Evolutionary conservation across 1,140 invertebrate species (phyloP), one percentile per base, ranked within the genome.

Genomic region (Globodera rostochiensis): DNA sequence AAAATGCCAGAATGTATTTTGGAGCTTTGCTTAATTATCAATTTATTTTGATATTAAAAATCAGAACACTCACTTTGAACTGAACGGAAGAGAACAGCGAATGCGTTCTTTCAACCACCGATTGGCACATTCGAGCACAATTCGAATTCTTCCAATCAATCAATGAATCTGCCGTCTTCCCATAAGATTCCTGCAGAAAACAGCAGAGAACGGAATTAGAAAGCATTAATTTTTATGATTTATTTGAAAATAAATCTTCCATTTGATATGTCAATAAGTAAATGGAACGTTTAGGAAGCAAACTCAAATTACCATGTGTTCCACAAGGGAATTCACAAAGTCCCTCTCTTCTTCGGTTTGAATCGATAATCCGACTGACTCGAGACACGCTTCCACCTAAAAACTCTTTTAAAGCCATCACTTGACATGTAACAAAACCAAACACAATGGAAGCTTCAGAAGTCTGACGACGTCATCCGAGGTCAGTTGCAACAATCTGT

Each of bases 1-100:
- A 84, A 53, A 66, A 84, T 77, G 21, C 46, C 69, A 15, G 84
- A 84, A 75, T 81, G 50, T 15, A 49, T 57, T 45, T 73, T 73
- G 25, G 73, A 53, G 25, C 66, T 46, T 36, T 77, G 5, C 45
- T 84, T 64, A n/a, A 46, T 5, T 13, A 8, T 11, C 6, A 69
- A 79, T 25, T 8, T 13, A 13, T 4, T 64, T 64, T 19, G 1
- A 64, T 19, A 64, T 15, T 13, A 5, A 19, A 2, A 64, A 64
- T 15, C 2, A 64, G 19, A 19, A 2, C 13, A 64, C 1, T n/a
- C 57, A 64, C 57, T 64, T 64, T 64, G 19, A 64, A 64, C 57
- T 13, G 57, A 64, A 64, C 6, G 15, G 57, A 6, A 19, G 57
- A 19, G 76, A 82, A 75, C 11, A 60, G 47, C 50, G 57, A 64